Evolutionary conservation across 2,888 invertebrate genomes (phyloP).

Genomic region (Xestia c-nigrum): DNA sequence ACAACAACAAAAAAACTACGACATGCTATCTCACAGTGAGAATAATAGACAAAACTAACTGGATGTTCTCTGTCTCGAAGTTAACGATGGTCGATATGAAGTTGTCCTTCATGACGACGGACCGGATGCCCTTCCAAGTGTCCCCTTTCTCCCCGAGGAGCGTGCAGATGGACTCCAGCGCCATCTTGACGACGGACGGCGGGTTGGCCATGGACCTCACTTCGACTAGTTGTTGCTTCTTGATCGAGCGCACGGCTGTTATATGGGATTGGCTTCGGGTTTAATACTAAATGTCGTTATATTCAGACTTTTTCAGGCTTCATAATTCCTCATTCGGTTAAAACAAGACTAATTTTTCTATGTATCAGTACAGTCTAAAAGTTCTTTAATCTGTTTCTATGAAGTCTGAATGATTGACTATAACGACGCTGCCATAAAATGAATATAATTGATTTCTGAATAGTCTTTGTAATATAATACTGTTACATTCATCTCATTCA

Average conservation of each 20-base stretch:
- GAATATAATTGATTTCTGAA: constrained; percentile 46
- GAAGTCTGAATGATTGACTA: constrained; percentile 39
- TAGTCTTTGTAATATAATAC: neutral
- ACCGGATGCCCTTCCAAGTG: constrained; percentile 98
- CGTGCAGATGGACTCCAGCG: constrained; percentile 98
- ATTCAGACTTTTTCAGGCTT: constrained; percentile 37
- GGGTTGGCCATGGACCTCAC: constrained; percentile 98
- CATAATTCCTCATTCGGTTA: neutral
- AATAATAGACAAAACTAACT: constrained; percentile 94
- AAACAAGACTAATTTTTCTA: neutral
- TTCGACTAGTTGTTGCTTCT: constrained; percentile 98
- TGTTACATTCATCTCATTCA: constrained; percentile 16
- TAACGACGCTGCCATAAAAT: constrained; percentile 40
- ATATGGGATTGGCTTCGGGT: constrained; percentile 72
- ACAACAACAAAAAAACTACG: constrained; percentile 57
- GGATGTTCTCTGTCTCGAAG: constrained; percentile 97
- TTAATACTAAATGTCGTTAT: constrained; percentile 74
- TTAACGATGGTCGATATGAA: constrained; percentile 98
- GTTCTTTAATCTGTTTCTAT: neutral
- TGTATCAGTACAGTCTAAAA: neutral
- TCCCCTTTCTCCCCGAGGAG: constrained; percentile 97
- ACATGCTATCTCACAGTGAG: constrained; percentile 67
- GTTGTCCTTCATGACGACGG: constrained; percentile 98
- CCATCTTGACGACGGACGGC: constrained; percentile 97
- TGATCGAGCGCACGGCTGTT: constrained; percentile 98